Conservation (phyloP, 2,113 vertebrate species). For the Datnioides undecimradiatus region DNA sequence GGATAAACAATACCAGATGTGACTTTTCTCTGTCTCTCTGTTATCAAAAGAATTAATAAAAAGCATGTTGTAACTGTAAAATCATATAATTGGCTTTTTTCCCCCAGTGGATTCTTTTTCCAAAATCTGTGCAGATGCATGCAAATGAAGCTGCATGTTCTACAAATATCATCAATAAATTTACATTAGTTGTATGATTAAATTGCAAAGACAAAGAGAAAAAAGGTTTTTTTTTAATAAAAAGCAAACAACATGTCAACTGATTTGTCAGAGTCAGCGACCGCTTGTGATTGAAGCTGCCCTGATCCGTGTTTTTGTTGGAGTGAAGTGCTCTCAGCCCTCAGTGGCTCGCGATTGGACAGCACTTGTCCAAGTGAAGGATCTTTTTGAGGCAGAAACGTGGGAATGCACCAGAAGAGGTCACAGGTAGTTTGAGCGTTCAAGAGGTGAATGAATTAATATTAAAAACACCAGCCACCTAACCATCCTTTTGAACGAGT, state of each 20-base stretch:
- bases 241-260: neutral
- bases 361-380: conserved; percentile 29
- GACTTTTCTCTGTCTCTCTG: neutral
- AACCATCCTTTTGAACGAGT: neutral
- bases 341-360: conserved; percentile 42
- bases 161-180: neutral
- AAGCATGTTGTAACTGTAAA: neutral
- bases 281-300: conserved; percentile 21
- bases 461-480: conserved; percentile 15
- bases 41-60: neutral
- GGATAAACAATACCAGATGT: conserved; percentile 11
- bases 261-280: neutral
- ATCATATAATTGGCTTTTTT: neutral
- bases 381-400: conserved; percentile 46
- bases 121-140: neutral
- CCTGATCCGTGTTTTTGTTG: conserved; percentile 11
- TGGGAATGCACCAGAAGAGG: conserved; percentile 58
- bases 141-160: neutral
- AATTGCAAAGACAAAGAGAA: neutral
- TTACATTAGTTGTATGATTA: neutral
- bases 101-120: neutral
- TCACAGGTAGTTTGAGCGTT: conserved; percentile 18
- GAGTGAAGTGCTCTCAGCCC: conserved; percentile 45
- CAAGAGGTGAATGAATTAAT: conserved; percentile 45
- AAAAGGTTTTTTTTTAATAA: neutral